phyloP scores from a whole-genome alignment of 2,797 vertebrate species.

The Craterocephalus amniculus region DNA sequence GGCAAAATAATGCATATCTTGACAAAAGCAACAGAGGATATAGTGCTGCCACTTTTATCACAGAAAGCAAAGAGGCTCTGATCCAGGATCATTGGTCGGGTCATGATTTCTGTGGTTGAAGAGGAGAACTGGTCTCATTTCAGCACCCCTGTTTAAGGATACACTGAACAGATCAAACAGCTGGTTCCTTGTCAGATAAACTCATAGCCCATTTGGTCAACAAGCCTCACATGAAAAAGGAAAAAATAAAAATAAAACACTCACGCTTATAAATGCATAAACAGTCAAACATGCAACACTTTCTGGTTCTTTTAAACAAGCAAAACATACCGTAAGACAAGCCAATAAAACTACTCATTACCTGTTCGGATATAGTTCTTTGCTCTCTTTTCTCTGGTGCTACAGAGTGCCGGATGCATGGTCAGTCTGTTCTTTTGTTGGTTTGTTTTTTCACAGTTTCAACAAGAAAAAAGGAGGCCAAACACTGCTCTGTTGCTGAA shows the following conservation, averaged over 20 bases:
- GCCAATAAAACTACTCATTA: constrained; percentile 25
- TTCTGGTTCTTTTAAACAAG: constrained; percentile 40
- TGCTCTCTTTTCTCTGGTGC: constrained; percentile 52
- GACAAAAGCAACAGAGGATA: constrained; percentile 56
- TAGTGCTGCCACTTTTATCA: constrained; percentile 46
- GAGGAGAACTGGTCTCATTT: constrained; percentile 49
- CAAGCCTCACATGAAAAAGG: constrained; percentile 37
- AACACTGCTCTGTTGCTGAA: constrained; percentile 28
- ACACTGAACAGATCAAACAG: constrained; percentile 43
- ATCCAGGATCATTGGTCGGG: constrained; percentile 29
- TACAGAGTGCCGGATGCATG: constrained; percentile 56
- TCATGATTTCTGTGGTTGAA: constrained; percentile 18
- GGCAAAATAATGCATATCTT: constrained; percentile 29
- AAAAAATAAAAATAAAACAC: constrained; percentile 11
- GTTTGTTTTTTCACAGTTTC: constrained; percentile 53
- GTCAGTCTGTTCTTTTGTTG: constrained; percentile 30
- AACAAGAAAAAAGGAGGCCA: constrained; percentile 33
- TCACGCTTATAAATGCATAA: constrained; percentile 25
- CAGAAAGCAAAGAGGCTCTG: constrained; percentile 50
- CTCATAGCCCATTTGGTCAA: constrained; percentile 52
- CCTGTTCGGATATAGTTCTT: constrained; percentile 45
- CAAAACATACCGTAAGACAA: constrained; percentile 44
- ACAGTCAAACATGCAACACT: constrained; percentile 51
- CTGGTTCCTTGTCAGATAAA: constrained; percentile 54
- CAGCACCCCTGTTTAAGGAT: constrained; percentile 47